Conservation (phyloP, 1,140 invertebrate species). For the Bombus picipes region DNA sequence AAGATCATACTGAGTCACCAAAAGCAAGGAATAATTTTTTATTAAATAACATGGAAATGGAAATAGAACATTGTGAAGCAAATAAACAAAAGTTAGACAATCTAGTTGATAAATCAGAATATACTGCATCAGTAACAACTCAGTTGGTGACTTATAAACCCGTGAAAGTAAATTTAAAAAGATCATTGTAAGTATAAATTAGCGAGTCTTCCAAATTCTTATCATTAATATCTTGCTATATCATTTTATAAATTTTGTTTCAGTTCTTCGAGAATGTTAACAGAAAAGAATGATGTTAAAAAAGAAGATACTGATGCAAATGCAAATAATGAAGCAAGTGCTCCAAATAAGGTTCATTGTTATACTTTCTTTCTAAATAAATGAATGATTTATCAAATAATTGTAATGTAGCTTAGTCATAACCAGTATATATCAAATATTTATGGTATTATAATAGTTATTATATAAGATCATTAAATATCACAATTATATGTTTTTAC, state of each 20-base stretch:
- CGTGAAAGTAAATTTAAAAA: conserved; percentile 79
- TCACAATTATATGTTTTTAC: conserved; percentile 15
- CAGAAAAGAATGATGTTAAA: conserved; percentile 66
- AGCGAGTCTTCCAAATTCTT: not conserved
- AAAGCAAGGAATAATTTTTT: conserved; percentile 56
- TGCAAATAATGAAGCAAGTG: conserved; percentile 55
- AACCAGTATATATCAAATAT: not conserved
- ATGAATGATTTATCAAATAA: not conserved
- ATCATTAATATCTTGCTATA: not conserved
- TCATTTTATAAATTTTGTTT: conserved; percentile 39
- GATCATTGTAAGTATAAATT: conserved; percentile 78
- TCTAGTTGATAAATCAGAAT: conserved; percentile 60
- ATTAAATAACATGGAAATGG: conserved; percentile 50
- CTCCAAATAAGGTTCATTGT: conserved; percentile 71
- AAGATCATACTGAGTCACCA: conserved; percentile 52
- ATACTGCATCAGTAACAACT: conserved; percentile 36
- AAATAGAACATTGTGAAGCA: conserved; percentile 56
- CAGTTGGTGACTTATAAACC: conserved; percentile 69
- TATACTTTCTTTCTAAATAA: not conserved
- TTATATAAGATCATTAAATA: not conserved
- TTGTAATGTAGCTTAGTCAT: not conserved
- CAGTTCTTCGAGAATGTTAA: conserved; percentile 66
- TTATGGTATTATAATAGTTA: not conserved
- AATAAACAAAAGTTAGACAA: conserved; percentile 55
- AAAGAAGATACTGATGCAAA: conserved; percentile 63